Evolutionary conservation across 2,888 invertebrate genomes (phyloP), one percentile per base, ranked within the genome.

Genomic region (Colostygia pectinataria): DNA sequence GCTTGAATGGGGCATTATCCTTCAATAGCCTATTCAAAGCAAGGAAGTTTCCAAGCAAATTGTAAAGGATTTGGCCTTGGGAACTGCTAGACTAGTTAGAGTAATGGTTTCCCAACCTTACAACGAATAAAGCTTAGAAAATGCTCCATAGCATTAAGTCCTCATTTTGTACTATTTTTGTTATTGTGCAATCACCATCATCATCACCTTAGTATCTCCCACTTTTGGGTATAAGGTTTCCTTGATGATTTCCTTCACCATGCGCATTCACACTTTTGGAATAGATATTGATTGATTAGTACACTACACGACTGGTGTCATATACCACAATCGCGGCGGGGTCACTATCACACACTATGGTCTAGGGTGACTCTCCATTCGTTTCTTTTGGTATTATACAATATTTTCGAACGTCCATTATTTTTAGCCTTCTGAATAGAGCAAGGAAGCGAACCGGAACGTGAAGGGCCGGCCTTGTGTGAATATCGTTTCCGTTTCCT

Each of bases 401-500:
- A 1, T n/a, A 8, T 13, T 29, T n/a, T 6, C 2, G 1, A n/a
- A 7, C 12, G 9, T 18, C 18, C 12, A 29, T 28, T 15, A 2
- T 2, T 2, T 14, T 12, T 43, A 18, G 23, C 29, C 36, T 28
- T 43, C 28, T 36, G 28, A 43, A 36, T 29, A 24, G 36, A 20
- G 9, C 23, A 24, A 44, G 31, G 37, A 38, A 37, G 7, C 42
- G 4, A 36, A 20, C 29, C 23, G n/a, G 36, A 37, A 43, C 10
- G 7, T 5, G 8, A 44, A 45, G 44, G 44, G 44, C 24, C 31
- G 15, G 25, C 44, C 44, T 45, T 38, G 37, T 18, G 2, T 18
- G 33, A 24, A 18, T 13, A 29, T 36, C 6, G 9, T 39, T 42
- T 51, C 53, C 53, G 50, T 51, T 57, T 53, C 53, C 53, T 50